Evolutionary conservation across 1,140 invertebrate species (phyloP), one percentile per base, ranked within the genome.

Genomic region (Drosophila sturtevanti): DNA sequence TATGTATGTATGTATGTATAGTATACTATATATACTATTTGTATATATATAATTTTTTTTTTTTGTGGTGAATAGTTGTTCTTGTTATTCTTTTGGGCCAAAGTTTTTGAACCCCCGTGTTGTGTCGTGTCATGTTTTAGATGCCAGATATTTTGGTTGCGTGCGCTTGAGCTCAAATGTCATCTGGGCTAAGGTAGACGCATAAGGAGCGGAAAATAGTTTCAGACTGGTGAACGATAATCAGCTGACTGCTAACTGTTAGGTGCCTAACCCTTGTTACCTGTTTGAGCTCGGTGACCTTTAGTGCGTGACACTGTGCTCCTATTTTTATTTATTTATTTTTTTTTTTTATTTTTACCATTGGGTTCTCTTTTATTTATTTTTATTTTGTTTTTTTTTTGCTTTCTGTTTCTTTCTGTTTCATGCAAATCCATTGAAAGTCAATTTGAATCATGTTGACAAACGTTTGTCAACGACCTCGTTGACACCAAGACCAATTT

Each of bases 381-480:
- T 31, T 31, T 6, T 1, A 6, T 31, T 31, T 7, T 31, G 5
- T 31, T 31, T 31, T 31, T 2, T 3, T 2, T 24, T 24, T 24
- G 2, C 4, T 4, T 3, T 24, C 4, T 24, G 2, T 2, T 24
- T 24, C 7, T n/a, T n/a, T n/a, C n/a, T n/a, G n/a, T 77, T 60
- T 77, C 75, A 77, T 54, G 75, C 74, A 77, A 77, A 77, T 77
- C 75, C 75, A 77, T 77, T 77, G 75, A 77, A 77, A 77, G 77
- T 77, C 75, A 77, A 78, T 78, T 78, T 78, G 66, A 78, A 71
- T 63, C 77, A 62, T 77, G 74, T 77, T 77, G 75, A 78, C 74
- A 77, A 77, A 77, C 74, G 74, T 77, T 77, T 77, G 75, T 77
- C 75, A 77, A 31, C 27, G 27, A 31, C 27, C 27, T 31, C 27